A percentile compares a stretch with the other conserved stretches of the same genome.
These are phyloP conservation scores for Eolophus roseicapilla DNA, from an alignment of 2,113 vertebrate genomes.

Conservation along the genomic window DNA sequence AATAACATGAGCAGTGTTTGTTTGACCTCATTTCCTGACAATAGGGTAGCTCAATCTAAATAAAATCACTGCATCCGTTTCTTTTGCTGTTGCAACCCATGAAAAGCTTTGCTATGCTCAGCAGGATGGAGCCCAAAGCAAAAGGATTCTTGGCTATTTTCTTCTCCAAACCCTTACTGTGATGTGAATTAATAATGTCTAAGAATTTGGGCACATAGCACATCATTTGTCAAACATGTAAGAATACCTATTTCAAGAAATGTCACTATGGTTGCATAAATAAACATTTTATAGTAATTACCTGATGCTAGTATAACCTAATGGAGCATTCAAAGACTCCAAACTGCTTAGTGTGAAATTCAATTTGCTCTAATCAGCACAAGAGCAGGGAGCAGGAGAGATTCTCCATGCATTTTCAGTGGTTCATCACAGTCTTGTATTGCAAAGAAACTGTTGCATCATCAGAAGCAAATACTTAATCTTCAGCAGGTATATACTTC, in stretches of 20 bases:
- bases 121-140: not conserved
- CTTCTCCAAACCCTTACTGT: not conserved
- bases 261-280: not conserved
- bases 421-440: not conserved
- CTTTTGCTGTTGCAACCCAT: not conserved
- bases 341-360: constrained; percentile 23
- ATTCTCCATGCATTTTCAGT: not conserved
- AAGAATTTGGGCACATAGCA: not conserved
- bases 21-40: not conserved
- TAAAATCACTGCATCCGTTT: not conserved
- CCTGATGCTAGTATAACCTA: constrained; percentile 42
- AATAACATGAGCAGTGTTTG: not conserved
- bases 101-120: not conserved
- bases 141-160: not conserved
- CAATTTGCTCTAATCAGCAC: constrained; percentile 3
- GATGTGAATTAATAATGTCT: not conserved
- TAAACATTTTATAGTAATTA: constrained; percentile 38
- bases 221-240: not conserved
- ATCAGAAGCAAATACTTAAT: not conserved
- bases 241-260: not conserved
- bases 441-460: not conserved
- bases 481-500: not conserved
- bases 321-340: not conserved
- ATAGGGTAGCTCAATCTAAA: not conserved
- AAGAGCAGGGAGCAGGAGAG: not conserved